Base-by-base conservation (phyloP, 2,888 invertebrate genomes). In the Rapana venosa region DNA sequence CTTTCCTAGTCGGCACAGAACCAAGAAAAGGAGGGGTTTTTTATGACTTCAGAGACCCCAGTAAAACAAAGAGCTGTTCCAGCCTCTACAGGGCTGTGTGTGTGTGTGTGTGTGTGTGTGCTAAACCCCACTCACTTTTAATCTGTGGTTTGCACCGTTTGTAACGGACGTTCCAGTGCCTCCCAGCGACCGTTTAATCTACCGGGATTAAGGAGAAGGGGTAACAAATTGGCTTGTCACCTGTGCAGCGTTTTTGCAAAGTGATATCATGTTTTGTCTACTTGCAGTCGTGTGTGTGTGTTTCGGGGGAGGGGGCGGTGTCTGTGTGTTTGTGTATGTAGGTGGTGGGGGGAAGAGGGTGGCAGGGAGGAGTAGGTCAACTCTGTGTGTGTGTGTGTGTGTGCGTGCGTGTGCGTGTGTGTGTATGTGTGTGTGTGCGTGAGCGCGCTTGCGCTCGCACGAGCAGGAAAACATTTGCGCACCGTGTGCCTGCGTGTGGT, bases 151-250 rank as follows among this genome's bases (percentile, higher is more conserved):
- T 83, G 79, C 79, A 79, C 83, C 35, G 83, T 83, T 83, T 22
- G 20, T 8, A 8, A 35, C 4, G 2, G 22, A 47, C 83, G 26
- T 83, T 83, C 83, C 83, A 26, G 20, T 17, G 5, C 22, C 22
- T 47, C 83, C 47, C 4, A 20, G 83, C 83, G 36, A 47, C 83
- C 17, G 47, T 4, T 47, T 8, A 83, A 13, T 47, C 47, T 22
- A 11, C 22, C 4, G 35, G 26, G 83, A 8, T 26, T 83, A 4
- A 26, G 83, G 2, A 22, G 47, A 26, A 22, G 26, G 83, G 47
- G 47, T 26, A 26, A 83, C 83, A 83, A 83, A 83, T 83, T 83
- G 83, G 11, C 83, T 47, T 83, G 32, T 83, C 83, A 83, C 47
- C 47, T 47, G 36, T 20, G 20, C 17, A 81, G 81, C 35, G 81